A percentile compares a stretch with the other conserved stretches of the same genome.
Conservation (phyloP, 2,113 vertebrate species). For the Percopsis transmontana region DNA sequence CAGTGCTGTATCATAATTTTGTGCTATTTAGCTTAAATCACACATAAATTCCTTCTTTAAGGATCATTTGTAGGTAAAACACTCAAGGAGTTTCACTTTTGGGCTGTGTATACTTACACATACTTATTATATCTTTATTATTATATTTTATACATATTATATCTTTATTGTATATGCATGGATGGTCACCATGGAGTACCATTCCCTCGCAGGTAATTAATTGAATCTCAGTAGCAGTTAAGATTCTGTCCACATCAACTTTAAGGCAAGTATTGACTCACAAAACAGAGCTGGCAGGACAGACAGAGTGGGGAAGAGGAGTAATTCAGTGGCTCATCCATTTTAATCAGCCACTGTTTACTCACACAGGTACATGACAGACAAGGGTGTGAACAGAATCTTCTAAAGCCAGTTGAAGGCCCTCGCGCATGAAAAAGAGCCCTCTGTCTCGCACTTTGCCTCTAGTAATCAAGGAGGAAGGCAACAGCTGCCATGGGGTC, state of each 20-base stretch:
- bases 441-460: slow-evolving; percentile 29
- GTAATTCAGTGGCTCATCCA: slow-evolving; percentile 29
- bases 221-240: background rate
- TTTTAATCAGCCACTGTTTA: slow-evolving; percentile 37
- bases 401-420: slow-evolving; percentile 12
- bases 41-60: background rate
- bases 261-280: slow-evolving; percentile 25
- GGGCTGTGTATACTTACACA: no score
- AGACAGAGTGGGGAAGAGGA: slow-evolving; percentile 8
- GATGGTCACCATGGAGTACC: background rate
- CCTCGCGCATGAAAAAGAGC: slow-evolving; percentile 51
- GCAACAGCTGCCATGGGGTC: slow-evolving; percentile 30
- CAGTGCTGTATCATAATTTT: background rate
- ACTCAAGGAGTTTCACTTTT: no score
- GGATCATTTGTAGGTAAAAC: background rate
- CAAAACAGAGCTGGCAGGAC: background rate
- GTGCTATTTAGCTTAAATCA: no score
- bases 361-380: slow-evolving; percentile 3
- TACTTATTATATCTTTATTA: no score
- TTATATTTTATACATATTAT: no score
- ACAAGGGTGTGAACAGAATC: slow-evolving; percentile 26
- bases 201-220: slow-evolving; percentile 18
- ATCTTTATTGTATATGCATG: background rate
- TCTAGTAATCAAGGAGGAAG: slow-evolving; percentile 42
- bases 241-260: slow-evolving; percentile 7